Evolutionary conservation across 2,113 vertebrate genomes (phyloP).

Genomic region (Eptatretus burgeri): DNA sequence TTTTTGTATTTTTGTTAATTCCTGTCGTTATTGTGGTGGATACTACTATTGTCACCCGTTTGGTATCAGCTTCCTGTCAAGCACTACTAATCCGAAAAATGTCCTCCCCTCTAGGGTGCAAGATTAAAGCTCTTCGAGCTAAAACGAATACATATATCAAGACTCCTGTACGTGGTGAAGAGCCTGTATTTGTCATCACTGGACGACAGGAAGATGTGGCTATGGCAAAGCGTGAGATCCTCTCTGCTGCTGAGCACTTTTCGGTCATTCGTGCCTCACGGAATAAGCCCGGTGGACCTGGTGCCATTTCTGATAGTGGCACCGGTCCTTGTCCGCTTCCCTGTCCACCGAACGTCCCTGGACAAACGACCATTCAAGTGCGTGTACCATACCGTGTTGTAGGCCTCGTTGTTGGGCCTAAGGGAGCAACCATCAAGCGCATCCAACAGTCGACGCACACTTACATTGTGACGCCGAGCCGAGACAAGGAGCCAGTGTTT

Average conservation of each 20-base stretch:
- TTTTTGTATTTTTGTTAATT: neutral
- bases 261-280: conserved; percentile 73
- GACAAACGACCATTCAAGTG: conserved; percentile 88
- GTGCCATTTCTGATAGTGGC: conserved; percentile 12
- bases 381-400: conserved; percentile 79
- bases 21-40: neutral
- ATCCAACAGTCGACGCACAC: conserved; percentile 95
- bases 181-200: conserved; percentile 70
- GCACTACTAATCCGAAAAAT: too few relatives aligned
- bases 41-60: neutral
- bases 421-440: conserved; percentile 86
- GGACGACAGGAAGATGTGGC: conserved; percentile 78
- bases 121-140: conserved; percentile 78
- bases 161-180: conserved; percentile 64
- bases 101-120: conserved; percentile 33
- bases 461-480: conserved; percentile 72
- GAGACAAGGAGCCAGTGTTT: conserved; percentile 81
- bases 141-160: conserved; percentile 99
- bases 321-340: conserved; percentile 31
- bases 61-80: neutral
- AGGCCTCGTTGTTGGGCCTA: conserved; percentile 73
- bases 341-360: conserved; percentile 63
- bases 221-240: conserved; percentile 78
- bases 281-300: conserved; percentile 28
- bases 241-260: conserved; percentile 75